A percentile compares a stretch with the other conserved stretches of the same genome.
phyloP scores from a whole-genome alignment of 1,140 invertebrate species.

The Nomia melanderi region DNA sequence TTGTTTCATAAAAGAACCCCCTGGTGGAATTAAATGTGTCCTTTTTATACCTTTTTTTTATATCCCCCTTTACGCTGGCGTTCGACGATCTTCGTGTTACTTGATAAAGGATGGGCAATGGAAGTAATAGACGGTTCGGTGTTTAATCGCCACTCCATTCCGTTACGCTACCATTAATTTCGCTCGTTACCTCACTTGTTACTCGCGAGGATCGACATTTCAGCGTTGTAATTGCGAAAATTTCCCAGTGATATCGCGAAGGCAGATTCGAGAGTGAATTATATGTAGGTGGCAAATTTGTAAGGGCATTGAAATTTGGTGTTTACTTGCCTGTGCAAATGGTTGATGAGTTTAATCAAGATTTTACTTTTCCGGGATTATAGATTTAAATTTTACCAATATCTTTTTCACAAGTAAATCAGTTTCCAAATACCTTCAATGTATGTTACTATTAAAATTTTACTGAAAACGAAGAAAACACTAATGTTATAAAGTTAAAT shows the following conservation, averaged over 20 bases:
- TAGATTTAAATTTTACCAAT: too few relatives aligned
- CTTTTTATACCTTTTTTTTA: background rate
- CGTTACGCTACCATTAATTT: constrained; percentile 39
- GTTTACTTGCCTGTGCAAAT: too few relatives aligned
- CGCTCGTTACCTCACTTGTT: constrained; percentile 33
- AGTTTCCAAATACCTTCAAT: too few relatives aligned
- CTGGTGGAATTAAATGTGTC: constrained; percentile 16
- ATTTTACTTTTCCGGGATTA: too few relatives aligned
- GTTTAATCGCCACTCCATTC: constrained; percentile 26
- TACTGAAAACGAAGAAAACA: too few relatives aligned
- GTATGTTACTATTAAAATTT: too few relatives aligned
- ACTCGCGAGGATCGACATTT: background rate
- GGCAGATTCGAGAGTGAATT: too few relatives aligned
- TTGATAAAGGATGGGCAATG: background rate
- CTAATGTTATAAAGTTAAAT: too few relatives aligned
- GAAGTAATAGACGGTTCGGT: background rate
- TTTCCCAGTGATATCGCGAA: background rate
- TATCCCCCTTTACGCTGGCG: background rate
- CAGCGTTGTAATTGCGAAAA: constrained; percentile 17
- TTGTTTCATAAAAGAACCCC: background rate
- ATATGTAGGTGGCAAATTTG: too few relatives aligned
- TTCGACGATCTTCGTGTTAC: background rate
- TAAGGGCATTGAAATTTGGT: too few relatives aligned
- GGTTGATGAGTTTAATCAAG: too few relatives aligned
- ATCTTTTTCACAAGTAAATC: too few relatives aligned